Evolutionary conservation across 2,113 vertebrate genomes (phyloP), one percentile per base, ranked within the genome.

Genomic region (Argyrosomus japonicus): DNA sequence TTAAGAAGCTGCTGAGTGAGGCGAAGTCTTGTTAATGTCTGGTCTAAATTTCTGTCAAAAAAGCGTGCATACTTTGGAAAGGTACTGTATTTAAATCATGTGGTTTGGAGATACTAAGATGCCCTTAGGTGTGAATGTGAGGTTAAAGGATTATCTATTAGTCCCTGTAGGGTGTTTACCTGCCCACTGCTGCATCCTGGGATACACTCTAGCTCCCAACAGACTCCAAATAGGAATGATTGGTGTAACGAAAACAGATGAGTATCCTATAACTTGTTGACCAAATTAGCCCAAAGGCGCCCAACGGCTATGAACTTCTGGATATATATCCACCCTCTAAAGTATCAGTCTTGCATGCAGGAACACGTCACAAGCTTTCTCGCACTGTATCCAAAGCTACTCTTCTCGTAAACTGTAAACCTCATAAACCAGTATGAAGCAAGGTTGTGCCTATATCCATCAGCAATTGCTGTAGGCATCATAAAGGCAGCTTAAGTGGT

Each of bases 401-500:
- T 69, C 43, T 5, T 3, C 47, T 62, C 64, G 40, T 75, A 76
- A 75, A 63, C 63, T 54, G 36, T 50, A 72, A 76, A 86, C 67
- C 75, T 82, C 36, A 84, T 71, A 84, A 90, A 85, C 60, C 75
- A 57, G 48, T 57, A 63, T 57, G 76, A 82, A 57, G 62, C 64
- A 77, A 75, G 64, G 70, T 86, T 87, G 72, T 65, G 75, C 74
- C 71, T 79, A 72, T 48, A 77, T 83, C 85, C 78, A 87, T 82
- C 83, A 80, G 69, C 63, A 53, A 63, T 81, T 78, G 67, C 58
- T 88, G 87, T 86, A 65, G 74, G 87, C 65, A 15, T 68, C 82
- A 85, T 92, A 89, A 93, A 89, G 58, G 69, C 50, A 23, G 77
- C 86, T 88, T 92, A 92, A 92, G 91, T 90, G 91, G 84, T 89